Conservation (phyloP, 2,888 invertebrate genomes). For the Oxycera nigricornis region DNA sequence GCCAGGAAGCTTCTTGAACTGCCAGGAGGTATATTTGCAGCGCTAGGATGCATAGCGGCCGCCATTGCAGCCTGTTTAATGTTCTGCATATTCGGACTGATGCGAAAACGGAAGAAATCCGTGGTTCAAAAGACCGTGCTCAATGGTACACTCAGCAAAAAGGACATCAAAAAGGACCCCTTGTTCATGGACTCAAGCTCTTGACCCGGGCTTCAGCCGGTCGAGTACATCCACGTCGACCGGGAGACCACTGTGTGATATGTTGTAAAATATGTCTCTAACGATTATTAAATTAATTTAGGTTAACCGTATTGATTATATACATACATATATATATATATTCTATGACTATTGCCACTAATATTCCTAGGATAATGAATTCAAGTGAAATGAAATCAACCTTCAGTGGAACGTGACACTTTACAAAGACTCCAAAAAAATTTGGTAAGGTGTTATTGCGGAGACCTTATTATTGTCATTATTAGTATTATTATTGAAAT, state of each 20-base stretch:
- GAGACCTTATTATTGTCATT: too few relatives aligned
- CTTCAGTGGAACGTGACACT: not conserved
- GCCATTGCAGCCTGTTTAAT: slow-evolving; percentile 67
- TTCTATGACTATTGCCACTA: not conserved
- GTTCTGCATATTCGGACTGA: slow-evolving; percentile 68
- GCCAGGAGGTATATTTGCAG: slow-evolving; percentile 65
- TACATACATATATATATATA: not conserved
- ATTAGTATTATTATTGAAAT: too few relatives aligned
- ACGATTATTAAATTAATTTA: slow-evolving; percentile 34
- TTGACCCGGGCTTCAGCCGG: slow-evolving; percentile 89
- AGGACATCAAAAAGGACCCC: slow-evolving; percentile 66
- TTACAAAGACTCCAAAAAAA: not conserved
- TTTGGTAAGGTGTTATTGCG: too few relatives aligned
- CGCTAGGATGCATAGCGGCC: slow-evolving; percentile 67
- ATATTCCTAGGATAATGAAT: not conserved
- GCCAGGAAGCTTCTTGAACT: slow-evolving; percentile 65
- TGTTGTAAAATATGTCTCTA: slow-evolving; percentile 53
- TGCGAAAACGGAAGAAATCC: slow-evolving; percentile 65
- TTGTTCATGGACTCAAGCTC: slow-evolving; percentile 68
- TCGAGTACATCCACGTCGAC: slow-evolving; percentile 92
- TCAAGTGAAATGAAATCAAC: not conserved
- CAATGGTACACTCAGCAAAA: slow-evolving; percentile 65
- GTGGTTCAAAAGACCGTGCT: slow-evolving; percentile 64
- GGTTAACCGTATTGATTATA: slow-evolving; percentile 21
- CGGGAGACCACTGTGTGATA: slow-evolving; percentile 90